Conservation (phyloP, 2,888 invertebrate species). For the Epinotia brunnichana region DNA sequence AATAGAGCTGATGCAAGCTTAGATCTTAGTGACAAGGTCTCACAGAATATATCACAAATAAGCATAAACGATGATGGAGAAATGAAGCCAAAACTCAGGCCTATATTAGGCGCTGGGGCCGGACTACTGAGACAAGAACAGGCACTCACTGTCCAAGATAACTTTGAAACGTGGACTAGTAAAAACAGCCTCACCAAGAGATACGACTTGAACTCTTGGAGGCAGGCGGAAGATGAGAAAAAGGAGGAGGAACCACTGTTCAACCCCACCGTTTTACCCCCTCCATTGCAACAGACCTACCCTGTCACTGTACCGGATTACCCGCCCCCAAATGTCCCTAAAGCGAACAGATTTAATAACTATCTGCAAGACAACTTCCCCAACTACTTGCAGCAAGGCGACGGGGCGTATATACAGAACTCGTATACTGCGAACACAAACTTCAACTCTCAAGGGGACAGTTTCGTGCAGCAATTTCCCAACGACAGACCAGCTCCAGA, state of each 20-base stretch:
- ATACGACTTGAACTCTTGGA: conserved; percentile 77
- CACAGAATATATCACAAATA: conserved; percentile 68
- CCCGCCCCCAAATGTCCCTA: conserved; percentile 65
- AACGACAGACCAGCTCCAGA: conserved; percentile 55
- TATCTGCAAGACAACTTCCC: conserved; percentile 57
- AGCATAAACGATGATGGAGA: conserved; percentile 70
- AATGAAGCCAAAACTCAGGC: conserved; percentile 72
- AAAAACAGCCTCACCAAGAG: conserved; percentile 68
- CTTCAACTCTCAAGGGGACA: conserved; percentile 64
- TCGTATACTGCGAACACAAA: conserved; percentile 59
- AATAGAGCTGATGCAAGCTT: conserved; percentile 52
- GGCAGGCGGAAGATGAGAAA: conserved; percentile 70
- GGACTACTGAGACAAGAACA: conserved; percentile 69
- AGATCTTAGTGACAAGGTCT: conserved; percentile 60
- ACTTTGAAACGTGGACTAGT: conserved; percentile 69
- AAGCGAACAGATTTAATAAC: conserved; percentile 57
- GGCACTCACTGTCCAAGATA: conserved; percentile 61
- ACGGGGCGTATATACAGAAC: conserved; percentile 73
- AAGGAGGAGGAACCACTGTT: conserved; percentile 66
- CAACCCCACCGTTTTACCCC: conserved; percentile 68
- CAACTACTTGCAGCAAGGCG: conserved; percentile 75
- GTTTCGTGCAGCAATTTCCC: conserved; percentile 54
- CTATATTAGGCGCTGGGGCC: conserved; percentile 76
- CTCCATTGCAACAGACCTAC: conserved; percentile 53
- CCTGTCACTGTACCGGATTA: conserved; percentile 61